Percentiles rank a stretch among this genome's conserved stretches.
These are phyloP conservation scores for Conchocele bisecta DNA, from an alignment of 2,888 invertebrate species.

Conservation along the genomic window DNA sequence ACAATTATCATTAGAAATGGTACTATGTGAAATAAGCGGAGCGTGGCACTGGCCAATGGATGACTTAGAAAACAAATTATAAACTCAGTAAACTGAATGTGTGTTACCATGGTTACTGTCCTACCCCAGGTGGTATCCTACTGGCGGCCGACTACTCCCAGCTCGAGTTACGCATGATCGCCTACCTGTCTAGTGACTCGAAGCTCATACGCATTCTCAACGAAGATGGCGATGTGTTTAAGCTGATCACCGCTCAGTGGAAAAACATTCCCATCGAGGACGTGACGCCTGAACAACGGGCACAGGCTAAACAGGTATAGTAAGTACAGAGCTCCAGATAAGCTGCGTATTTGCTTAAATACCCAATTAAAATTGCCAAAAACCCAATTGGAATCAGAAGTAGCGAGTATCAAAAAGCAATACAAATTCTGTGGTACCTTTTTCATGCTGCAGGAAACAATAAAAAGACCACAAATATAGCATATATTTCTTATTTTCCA, in stretches of 20 bases:
- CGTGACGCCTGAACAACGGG: constrained; percentile 90
- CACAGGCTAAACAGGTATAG: constrained; percentile 89
- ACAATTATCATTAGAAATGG: too few species aligned
- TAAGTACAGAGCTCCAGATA: background rate
- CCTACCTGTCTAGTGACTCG: constrained; percentile 93
- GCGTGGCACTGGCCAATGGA: too few species aligned
- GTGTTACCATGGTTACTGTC: too few species aligned
- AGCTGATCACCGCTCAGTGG: constrained; percentile 93
- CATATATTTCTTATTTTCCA: too few species aligned
- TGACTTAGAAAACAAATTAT: too few species aligned
- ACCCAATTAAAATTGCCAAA: background rate
- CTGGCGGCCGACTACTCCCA: constrained; percentile 98
- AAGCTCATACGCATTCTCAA: constrained; percentile 86
- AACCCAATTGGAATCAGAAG: background rate
- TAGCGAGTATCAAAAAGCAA: too few species aligned
- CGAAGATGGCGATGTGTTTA: constrained; percentile 84
- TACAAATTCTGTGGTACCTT: too few species aligned
- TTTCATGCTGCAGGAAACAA: too few species aligned
- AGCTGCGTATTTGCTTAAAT: background rate
- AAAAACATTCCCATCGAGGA: constrained; percentile 87
- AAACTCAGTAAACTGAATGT: too few species aligned
- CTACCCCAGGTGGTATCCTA: constrained; percentile 86
- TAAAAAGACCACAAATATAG: too few species aligned
- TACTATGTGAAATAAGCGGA: too few species aligned
- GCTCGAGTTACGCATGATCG: constrained; percentile 95